Base-by-base conservation (phyloP, 2,113 vertebrate genomes). In the Labeo rohita region DNA sequence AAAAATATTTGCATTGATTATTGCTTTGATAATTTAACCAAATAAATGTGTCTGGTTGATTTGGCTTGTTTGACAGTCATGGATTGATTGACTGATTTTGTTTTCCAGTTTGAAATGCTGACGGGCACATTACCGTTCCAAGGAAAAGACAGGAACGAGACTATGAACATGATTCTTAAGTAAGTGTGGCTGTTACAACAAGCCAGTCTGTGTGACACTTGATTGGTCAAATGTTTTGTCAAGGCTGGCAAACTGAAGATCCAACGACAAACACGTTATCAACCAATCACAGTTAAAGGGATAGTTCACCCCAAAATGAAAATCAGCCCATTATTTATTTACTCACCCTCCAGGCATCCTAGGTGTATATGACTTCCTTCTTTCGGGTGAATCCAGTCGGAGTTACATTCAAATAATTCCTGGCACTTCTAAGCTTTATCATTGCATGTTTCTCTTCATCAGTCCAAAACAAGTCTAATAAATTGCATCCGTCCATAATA, bases 121-220 rank as follows among this genome's bases (percentile, higher is more conserved):
- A 98, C 98, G 18, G 97, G 98, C 91, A 98, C 97, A 13, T 94
- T 99, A 90, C 97, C 98, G 61, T 99, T 99, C 92, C 98, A 99
- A 97, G 97, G 98, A 89, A 99, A 98, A 95, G 98, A 98, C 92
- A 95, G 97, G 89, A 98, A 98, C 77, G 98, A 99, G 90, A 98
- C 98, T 74, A 99, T 99, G 98, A 99, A 98, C 95, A 98, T 99
- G 98, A 99, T 99, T 87, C 95, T 99, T 80, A 99, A 99, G 98
- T 99, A 95, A 98, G 97, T 97, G 76, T 63, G 11, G 11, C 21
- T 18, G 9, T 23, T 70, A 39, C 36, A 76, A n/a, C 18, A 12
- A 11, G 11, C 6, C 10, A 18, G 21, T 28, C 7, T 23, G 15
- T n/a, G 7, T 23, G 10, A 43, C n/a, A 50, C 13, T 77, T 56